Evolutionary conservation across 53 echinoderm and acorn worm species (phyloP), one percentile per base, ranked within the genome.

Genomic region (Apostichopus leukothele): DNA sequence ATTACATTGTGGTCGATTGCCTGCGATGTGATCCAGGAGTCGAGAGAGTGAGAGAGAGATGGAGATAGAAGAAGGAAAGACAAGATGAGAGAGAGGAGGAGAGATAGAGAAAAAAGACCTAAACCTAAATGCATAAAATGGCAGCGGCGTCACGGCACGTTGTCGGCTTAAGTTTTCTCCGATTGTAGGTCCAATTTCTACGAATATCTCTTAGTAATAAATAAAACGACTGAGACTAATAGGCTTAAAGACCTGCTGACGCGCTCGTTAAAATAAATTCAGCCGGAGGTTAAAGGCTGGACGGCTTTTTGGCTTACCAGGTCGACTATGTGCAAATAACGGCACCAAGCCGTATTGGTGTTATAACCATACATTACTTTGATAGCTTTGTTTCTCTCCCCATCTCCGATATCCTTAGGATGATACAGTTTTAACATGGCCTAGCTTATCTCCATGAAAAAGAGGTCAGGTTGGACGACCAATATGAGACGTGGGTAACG

Each of bases 91-190:
- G 39, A 63, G 63, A 63, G 63, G 63, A 63, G 63, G 14, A 63
- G 10, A 63, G 16, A 7, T 13, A 63, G 10, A 71, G 71, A 18
- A 71, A 19, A 57, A 25, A 25, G 25, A 25, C 25, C 25, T 25
- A 25, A 5, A 57, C 57, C 7, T 57, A 50, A 76, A 76, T 51
- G 59, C 55, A 81, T 11, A 81, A 81, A 81, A 53, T 81, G 81
- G 59, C 81, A 55, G 6, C 81, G 8, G 81, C 81, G 55, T 54
- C 81, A n/a, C 59, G 22, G 81, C 39, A 54, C 81, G 81, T 81
- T 50, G 54, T 59, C 81, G 81, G 59, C 81, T 81, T 54, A 81
- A 54, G 52, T 21, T 81, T 57, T 55, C 53, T 51, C 53, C 55
- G 20, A 7, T 71, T 71, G 71, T 71, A 71, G 63, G n/a, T 71